Conservation (phyloP, 2,113 vertebrate species). For the Puntigrus tetrazona region DNA sequence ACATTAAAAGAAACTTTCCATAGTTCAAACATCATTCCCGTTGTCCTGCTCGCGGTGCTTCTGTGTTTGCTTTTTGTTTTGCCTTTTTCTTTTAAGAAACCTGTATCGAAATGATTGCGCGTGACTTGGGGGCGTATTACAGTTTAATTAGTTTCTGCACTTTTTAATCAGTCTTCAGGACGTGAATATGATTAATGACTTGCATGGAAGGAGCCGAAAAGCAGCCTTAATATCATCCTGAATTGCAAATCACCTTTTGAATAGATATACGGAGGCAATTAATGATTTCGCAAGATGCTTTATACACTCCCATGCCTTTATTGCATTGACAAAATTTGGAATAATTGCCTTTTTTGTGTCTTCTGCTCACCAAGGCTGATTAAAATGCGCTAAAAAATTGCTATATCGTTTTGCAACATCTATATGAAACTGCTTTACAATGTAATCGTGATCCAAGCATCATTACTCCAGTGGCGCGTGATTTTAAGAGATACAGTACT, state of each 20-base stretch:
- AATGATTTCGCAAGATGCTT: background rate
- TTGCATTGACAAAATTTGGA: background rate
- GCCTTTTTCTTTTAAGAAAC: background rate
- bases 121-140: background rate
- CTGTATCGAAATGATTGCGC: background rate
- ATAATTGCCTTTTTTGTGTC: background rate
- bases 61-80: background rate
- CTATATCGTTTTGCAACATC: background rate
- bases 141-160: background rate
- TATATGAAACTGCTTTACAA: background rate
- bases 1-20: constrained; percentile 3
- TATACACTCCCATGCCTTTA: background rate
- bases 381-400: background rate
- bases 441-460: background rate
- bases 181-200: constrained; percentile 3
- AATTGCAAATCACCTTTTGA: background rate
- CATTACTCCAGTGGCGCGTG: background rate
- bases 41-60: background rate
- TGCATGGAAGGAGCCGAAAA: background rate
- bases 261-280: background rate
- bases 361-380: background rate
- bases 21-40: background rate
- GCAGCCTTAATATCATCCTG: background rate
- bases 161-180: background rate
- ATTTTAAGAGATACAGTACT: background rate